Percentiles rank a stretch among this genome's conserved stretches.
phyloP scores from a whole-genome alignment of 2,888 invertebrate genomes.

The Phoronis australis region DNA sequence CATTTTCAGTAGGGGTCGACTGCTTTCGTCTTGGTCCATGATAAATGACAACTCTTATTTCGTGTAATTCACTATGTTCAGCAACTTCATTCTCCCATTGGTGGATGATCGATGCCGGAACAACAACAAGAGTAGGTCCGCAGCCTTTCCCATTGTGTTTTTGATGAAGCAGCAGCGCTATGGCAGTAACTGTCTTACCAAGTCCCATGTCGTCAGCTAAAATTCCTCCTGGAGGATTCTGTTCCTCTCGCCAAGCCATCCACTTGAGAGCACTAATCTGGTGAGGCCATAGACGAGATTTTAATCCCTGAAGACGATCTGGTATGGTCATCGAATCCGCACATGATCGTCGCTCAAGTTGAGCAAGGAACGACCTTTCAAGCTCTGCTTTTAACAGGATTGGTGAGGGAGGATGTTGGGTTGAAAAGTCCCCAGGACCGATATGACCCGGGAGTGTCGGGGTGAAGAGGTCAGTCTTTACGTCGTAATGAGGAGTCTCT shows the following conservation, averaged over 20 bases:
- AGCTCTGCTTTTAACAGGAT: too few relatives aligned
- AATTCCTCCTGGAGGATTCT: conserved; percentile 77
- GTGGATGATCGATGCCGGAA: conserved; percentile 82
- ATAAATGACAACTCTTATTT: conserved; percentile 66
- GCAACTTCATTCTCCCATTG: conserved; percentile 84
- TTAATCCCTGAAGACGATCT: too few relatives aligned
- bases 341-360: too few relatives aligned
- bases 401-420: too few relatives aligned
- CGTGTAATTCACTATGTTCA: conserved; percentile 58
- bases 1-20: conserved; percentile 27
- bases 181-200: conserved; percentile 57
- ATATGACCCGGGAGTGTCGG: too few relatives aligned
- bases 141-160: conserved; percentile 28
- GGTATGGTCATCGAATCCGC: too few relatives aligned
- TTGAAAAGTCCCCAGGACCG: too few relatives aligned
- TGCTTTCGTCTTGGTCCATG: conserved; percentile 74
- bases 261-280: conserved; percentile 82
- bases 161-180: conserved; percentile 52
- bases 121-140: conserved; percentile 73
- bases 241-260: conserved; percentile 84
- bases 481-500: too few relatives aligned
- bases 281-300: too few relatives aligned
- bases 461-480: too few relatives aligned
- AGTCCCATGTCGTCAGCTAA: conserved; percentile 58
- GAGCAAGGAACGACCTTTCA: too few relatives aligned